Conservation (phyloP, 2,113 vertebrate species). For the Haemorhous mexicanus region DNA sequence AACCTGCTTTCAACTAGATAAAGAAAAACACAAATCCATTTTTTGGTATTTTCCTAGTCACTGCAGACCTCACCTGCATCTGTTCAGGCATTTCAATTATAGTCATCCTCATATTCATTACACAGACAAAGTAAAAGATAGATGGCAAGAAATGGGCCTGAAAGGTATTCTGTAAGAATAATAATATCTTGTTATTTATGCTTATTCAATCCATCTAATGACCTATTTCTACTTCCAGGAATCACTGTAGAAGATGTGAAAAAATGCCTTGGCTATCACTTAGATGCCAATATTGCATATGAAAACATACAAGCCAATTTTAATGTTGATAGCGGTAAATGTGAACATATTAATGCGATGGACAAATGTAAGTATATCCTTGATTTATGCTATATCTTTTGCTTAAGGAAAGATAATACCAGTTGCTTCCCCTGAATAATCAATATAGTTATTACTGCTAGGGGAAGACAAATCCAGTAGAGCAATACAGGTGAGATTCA, state of each 20-base stretch:
- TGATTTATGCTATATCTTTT: background rate
- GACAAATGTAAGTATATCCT: slow-evolving; percentile 53
- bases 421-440: background rate
- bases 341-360: background rate
- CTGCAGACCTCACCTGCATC: background rate
- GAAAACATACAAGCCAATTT: rapidly evolving
- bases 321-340: background rate
- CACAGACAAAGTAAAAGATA: background rate
- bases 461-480: background rate
- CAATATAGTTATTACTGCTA: background rate
- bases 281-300: background rate
- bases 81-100: background rate
- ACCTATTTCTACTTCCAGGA: slow-evolving; percentile 66
- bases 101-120: background rate
- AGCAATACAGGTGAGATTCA: background rate
- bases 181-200: background rate
- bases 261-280: slow-evolving; percentile 72
- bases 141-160: background rate
- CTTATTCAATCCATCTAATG: background rate
- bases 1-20: background rate
- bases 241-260: slow-evolving; percentile 69
- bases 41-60: background rate
- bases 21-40: background rate
- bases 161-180: background rate
- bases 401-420: background rate